These are phyloP conservation scores for Zaprionus kolodkinae DNA, from an alignment of 1,140 invertebrate species.

Conservation along the genomic window DNA sequence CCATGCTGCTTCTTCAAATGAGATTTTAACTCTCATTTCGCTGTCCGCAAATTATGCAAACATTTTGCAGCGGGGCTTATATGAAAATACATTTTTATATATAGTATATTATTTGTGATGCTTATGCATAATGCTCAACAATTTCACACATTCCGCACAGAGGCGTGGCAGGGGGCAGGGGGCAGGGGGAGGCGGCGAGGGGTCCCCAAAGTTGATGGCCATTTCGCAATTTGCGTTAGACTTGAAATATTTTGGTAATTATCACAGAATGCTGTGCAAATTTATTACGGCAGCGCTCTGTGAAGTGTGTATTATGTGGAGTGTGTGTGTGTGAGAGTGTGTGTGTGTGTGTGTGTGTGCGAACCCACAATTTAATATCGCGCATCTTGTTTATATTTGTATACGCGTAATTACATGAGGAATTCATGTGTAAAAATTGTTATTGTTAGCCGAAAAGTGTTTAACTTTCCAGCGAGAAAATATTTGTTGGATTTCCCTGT, in stretches of 20 bases:
- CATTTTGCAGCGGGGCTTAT: conserved; percentile 51
- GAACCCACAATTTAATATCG: conserved; percentile 60
- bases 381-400: conserved; percentile 65
- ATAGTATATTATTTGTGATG: conserved; percentile 56
- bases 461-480: conserved; percentile 49
- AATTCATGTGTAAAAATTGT: conserved; percentile 72
- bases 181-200: neutral
- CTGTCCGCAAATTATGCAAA: conserved; percentile 75
- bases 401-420: conserved; percentile 75
- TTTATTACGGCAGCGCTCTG: conserved; percentile 31
- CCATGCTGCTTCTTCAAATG: conserved; percentile 54
- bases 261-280: conserved; percentile 56
- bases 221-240: conserved; percentile 62
- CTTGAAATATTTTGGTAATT: conserved; percentile 75
- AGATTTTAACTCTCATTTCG: conserved; percentile 71
- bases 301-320: conserved; percentile 15
- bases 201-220: conserved; percentile 25
- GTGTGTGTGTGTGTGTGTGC: conserved; percentile 17
- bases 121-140: conserved; percentile 77
- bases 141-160: conserved; percentile 54
- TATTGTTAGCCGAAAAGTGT: conserved; percentile 57
- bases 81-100: conserved; percentile 27
- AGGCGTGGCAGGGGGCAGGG: no score
- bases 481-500: conserved; percentile 53
- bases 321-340: conserved; percentile 2